Evolutionary conservation across 2,888 invertebrate species (phyloP).

Genomic region (Mythimna loreyi): DNA sequence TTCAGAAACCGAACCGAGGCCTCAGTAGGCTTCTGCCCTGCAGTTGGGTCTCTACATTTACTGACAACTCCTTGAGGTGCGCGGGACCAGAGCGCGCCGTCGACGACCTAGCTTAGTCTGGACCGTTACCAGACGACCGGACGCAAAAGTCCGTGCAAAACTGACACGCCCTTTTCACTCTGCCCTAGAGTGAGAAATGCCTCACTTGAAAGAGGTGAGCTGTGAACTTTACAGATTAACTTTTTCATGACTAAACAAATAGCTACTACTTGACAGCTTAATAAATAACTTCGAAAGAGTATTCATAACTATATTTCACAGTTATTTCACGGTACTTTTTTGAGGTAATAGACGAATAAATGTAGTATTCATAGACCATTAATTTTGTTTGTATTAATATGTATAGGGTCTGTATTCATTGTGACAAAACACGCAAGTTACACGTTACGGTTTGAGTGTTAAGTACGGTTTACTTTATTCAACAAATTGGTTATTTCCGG

Average conservation of each 20-base stretch:
- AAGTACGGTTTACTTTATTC: background rate
- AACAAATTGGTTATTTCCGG: constrained; percentile 36
- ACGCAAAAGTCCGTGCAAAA: too few species aligned
- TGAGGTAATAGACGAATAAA: background rate
- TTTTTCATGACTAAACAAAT: rapidly evolving
- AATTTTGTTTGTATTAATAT: constrained; percentile 24
- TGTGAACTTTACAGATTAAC: background rate
- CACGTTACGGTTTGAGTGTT: background rate
- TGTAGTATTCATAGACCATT: background rate
- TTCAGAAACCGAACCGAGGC: too few species aligned
- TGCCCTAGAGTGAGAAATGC: too few species aligned
- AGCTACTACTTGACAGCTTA: constrained; percentile 1
- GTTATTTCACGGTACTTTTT: constrained; percentile 30
- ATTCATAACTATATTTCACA: constrained; percentile 1
- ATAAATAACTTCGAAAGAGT: constrained; percentile 13
- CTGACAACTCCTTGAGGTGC: too few species aligned
- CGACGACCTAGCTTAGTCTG: too few species aligned
- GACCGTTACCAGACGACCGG: too few species aligned
- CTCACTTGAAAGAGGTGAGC: too few species aligned
- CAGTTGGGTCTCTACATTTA: too few species aligned
- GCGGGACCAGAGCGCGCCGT: too few species aligned
- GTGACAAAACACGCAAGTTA: constrained; percentile 14
- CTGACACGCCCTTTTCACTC: too few species aligned
- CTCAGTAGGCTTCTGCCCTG: too few species aligned
- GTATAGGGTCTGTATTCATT: background rate